These are phyloP conservation scores for Lithophane socia DNA, from an alignment of 2,888 invertebrate species.

Conservation along the genomic window DNA sequence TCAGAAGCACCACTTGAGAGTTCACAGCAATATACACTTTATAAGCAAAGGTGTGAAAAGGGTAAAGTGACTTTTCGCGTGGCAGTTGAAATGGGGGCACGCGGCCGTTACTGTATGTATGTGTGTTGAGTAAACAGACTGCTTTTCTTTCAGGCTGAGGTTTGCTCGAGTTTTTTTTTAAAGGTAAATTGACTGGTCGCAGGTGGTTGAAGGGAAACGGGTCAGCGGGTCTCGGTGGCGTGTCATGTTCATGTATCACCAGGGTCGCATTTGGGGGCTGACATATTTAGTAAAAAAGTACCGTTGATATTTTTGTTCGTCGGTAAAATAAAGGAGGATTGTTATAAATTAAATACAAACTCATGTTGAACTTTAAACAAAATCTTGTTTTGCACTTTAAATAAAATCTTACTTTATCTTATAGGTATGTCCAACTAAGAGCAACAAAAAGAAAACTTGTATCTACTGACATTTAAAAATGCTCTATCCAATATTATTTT, in stretches of 20 bases:
- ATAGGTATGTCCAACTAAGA: neutral
- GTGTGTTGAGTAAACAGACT: slow-evolving; percentile 88
- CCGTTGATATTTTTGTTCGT: neutral
- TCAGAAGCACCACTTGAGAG: slow-evolving; percentile 66
- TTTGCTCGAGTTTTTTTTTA: slow-evolving; percentile 87
- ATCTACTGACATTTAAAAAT: slow-evolving; percentile 3
- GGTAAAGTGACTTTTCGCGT: slow-evolving; percentile 76
- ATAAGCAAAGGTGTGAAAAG: slow-evolving; percentile 80
- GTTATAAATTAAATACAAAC: neutral
- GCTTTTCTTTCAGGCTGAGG: slow-evolving; percentile 85
- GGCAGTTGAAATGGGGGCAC: slow-evolving; percentile 82
- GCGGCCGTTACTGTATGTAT: slow-evolving; percentile 81
- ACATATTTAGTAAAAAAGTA: slow-evolving; percentile 30
- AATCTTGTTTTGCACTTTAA: neutral
- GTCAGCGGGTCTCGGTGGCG: slow-evolving; percentile 86
- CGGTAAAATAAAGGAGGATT: neutral
- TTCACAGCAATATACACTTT: slow-evolving; percentile 79
- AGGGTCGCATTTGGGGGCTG: slow-evolving; percentile 74
- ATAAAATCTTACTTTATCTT: neutral
- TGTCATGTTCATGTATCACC: slow-evolving; percentile 89
- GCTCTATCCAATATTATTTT: too few species aligned
- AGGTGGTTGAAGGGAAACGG: slow-evolving; percentile 86
- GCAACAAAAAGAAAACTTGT: neutral
- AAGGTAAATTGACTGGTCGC: slow-evolving; percentile 89
- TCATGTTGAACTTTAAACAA: too few species aligned